These are phyloP conservation scores for Drosophila tropicalis DNA, from an alignment of 1,140 invertebrate genomes.

Conservation along the genomic window DNA sequence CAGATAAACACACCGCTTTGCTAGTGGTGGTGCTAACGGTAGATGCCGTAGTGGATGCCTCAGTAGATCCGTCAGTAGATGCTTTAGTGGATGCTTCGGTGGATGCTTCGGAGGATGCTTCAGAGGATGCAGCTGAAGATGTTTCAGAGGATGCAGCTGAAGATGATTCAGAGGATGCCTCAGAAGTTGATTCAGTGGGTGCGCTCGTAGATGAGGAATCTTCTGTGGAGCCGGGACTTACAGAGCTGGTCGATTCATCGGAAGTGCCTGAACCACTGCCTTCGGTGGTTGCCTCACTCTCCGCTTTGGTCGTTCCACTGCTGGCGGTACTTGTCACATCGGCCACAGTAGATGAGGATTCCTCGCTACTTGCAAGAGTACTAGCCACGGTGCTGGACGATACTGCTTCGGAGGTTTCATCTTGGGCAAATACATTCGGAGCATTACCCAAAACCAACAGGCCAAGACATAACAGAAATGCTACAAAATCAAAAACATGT, in stretches of 20 bases:
- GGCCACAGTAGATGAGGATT: not conserved
- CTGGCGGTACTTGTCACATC: too few species aligned
- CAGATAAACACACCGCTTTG: conserved; percentile 35
- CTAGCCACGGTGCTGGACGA: not conserved
- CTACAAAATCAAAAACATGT: conserved; percentile 10
- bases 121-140: too few species aligned
- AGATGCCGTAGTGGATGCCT: too few species aligned
- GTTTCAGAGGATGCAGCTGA: too few species aligned
- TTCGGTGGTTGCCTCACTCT: not conserved
- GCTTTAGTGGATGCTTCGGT: too few species aligned
- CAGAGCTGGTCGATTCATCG: not conserved
- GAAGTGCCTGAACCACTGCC: not conserved
- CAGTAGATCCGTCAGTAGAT: too few species aligned
- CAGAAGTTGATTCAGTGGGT: too few species aligned
- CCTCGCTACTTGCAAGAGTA: not conserved
- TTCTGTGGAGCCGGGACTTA: too few species aligned
- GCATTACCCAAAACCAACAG: conserved; percentile 39
- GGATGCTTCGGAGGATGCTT: too few species aligned
- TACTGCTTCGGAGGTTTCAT: not conserved
- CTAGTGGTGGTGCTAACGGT: not conserved
- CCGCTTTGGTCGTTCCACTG: too few species aligned
- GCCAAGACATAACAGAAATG: conserved; percentile 33
- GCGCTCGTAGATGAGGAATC: too few species aligned
- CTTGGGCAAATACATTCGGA: conserved; percentile 9
- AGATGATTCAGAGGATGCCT: too few species aligned